Conservation (phyloP, 2,113 vertebrate genomes). For the Pelecanoides urinatrix region DNA sequence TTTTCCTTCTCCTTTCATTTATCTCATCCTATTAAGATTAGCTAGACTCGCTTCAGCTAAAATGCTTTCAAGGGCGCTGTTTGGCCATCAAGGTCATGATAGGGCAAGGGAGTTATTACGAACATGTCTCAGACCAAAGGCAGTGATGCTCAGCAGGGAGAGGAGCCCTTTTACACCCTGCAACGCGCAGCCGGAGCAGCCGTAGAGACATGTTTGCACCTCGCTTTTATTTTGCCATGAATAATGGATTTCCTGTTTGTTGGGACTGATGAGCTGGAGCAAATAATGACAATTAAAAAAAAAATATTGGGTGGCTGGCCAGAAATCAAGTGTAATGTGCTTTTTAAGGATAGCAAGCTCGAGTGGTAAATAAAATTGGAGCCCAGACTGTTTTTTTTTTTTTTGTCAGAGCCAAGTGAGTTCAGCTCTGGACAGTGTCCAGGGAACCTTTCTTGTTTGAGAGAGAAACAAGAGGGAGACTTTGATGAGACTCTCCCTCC, state of each 20-base stretch:
- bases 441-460: background rate
- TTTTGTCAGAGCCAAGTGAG: background rate
- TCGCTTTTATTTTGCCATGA: background rate
- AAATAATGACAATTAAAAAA: background rate
- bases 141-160: background rate
- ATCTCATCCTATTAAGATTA: background rate
- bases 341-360: background rate
- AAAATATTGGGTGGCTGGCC: background rate
- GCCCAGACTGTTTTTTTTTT: background rate
- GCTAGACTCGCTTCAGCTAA: background rate
- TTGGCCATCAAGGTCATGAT: background rate
- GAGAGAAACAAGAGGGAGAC: background rate
- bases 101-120: background rate
- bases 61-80: background rate
- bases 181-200: accelerated
- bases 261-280: background rate
- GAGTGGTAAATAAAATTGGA: background rate
- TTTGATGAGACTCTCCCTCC: background rate
- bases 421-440: background rate
- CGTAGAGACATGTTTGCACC: background rate
- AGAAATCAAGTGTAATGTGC: background rate
- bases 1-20: background rate
- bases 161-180: background rate
- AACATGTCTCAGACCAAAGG: background rate
- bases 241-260: slow-evolving; percentile 7